phyloP scores from a whole-genome alignment of 1,140 invertebrate genomes.

The Camponotus pennsylvanicus region DNA sequence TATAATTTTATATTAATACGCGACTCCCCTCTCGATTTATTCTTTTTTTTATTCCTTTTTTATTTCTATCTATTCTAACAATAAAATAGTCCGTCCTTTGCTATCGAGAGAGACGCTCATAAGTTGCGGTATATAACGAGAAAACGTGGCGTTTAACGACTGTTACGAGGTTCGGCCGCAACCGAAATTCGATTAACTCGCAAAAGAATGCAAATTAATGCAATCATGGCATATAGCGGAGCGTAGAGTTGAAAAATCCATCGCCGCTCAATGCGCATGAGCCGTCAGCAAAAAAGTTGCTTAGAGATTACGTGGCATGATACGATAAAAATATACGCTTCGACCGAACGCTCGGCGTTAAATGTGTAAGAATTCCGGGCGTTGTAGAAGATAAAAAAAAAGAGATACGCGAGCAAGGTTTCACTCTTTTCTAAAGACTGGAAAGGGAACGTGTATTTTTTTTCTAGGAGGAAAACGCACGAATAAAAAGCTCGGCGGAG shows the following conservation, averaged over 20 bases:
- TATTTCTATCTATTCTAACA: not conserved
- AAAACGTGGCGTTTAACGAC: not conserved
- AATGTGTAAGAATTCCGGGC: conserved; percentile 17
- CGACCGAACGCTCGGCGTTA: conserved; percentile 6
- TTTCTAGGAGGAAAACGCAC: not conserved
- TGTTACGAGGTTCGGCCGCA: not conserved
- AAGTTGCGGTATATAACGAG: not conserved
- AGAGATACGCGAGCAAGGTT: not conserved
- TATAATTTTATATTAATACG: too few relatives aligned
- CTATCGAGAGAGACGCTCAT: not conserved
- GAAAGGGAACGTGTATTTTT: too few relatives aligned
- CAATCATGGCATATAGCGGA: not conserved
- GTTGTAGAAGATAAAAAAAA: conserved; percentile 21
- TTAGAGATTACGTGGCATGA: conserved; percentile 70
- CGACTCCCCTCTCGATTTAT: too few relatives aligned
- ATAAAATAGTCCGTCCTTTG: not conserved
- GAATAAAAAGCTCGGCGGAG: too few relatives aligned
- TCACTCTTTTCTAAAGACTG: not conserved
- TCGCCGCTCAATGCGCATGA: conserved; percentile 62
- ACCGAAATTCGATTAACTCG: conserved; percentile 19
- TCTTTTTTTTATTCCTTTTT: not conserved
- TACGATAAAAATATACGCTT: conserved; percentile 70
- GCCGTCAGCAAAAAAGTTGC: conserved; percentile 61
- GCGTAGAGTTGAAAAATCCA: conserved; percentile 44
- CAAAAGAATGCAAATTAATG: conserved; percentile 41